These are phyloP conservation scores for Nibea albiflora DNA, from an alignment of 2,113 vertebrate genomes.

Conservation along the genomic window DNA sequence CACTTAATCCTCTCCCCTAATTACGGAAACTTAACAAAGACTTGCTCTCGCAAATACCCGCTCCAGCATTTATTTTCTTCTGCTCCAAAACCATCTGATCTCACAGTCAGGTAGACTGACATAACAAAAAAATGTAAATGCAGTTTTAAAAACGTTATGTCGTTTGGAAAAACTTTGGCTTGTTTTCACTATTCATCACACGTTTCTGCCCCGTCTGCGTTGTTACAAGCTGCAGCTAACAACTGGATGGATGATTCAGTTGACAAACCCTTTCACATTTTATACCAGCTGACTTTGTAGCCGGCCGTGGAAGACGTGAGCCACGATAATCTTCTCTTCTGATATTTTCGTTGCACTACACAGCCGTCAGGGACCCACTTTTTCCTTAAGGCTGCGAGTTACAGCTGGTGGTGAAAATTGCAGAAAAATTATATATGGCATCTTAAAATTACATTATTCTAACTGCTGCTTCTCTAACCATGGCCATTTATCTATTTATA, in stretches of 20 bases:
- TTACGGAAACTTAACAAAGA: conserved; percentile 56
- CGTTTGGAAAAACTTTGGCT: conserved; percentile 24
- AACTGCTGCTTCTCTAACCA: conserved; percentile 60
- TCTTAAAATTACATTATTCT: conserved; percentile 69
- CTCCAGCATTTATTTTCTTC: background rate
- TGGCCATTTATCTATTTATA: conserved; percentile 75
- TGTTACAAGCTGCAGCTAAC: conserved; percentile 10
- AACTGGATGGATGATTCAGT: conserved; percentile 19
- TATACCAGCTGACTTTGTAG: conserved; percentile 39
- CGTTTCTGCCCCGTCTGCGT: background rate
- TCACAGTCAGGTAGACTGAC: background rate
- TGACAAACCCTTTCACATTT: conserved; percentile 26
- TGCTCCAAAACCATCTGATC: conserved; percentile 25
- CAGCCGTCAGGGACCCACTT: conserved; percentile 29
- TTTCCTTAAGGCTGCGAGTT: conserved; percentile 45
- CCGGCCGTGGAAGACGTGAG: conserved; percentile 1
- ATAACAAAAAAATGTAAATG: background rate
- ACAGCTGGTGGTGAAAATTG: conserved; percentile 57
- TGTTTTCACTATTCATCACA: conserved; percentile 19
- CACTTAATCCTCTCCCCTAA: conserved; percentile 18
- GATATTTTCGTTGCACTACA: conserved; percentile 35
- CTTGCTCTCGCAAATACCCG: conserved; percentile 13
- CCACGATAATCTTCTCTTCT: conserved; percentile 2
- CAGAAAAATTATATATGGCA: conserved; percentile 62
- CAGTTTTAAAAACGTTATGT: conserved; percentile 17